Percentiles rank a stretch among this genome's conserved stretches.
Conservation (phyloP, 2,888 invertebrate genomes). For the Bimastos eiseni region DNA sequence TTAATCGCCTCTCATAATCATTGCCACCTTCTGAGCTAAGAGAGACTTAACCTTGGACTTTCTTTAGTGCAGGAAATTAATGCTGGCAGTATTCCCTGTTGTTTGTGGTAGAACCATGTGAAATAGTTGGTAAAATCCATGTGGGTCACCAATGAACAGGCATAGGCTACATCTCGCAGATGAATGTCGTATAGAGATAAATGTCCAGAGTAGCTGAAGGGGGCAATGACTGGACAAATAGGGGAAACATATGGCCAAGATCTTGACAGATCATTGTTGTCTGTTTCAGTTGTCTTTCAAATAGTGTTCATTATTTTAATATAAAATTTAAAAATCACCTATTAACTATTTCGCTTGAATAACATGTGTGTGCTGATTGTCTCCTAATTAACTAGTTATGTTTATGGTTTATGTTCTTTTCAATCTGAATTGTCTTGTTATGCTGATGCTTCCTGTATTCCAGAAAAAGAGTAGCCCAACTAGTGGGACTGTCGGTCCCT, state of each 20-base stretch:
- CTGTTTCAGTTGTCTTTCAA: too few relatives aligned
- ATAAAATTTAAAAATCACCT: too few relatives aligned
- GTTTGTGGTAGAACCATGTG: neutral
- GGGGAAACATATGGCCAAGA: neutral
- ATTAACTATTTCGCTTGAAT: too few relatives aligned
- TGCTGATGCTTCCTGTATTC: too few relatives aligned
- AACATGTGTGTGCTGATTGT: too few relatives aligned
- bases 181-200: neutral
- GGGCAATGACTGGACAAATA: neutral
- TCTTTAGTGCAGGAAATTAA: slow-evolving; percentile 13
- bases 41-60: neutral
- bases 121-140: neutral
- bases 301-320: too few relatives aligned
- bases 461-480: too few relatives aligned
- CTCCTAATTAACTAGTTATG: too few relatives aligned
- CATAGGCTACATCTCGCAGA: neutral
- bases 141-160: neutral
- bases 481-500: too few relatives aligned
- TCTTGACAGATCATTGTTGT: neutral
- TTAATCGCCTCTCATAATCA: neutral
- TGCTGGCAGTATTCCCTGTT: neutral
- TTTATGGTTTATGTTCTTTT: too few relatives aligned
- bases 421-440: too few relatives aligned
- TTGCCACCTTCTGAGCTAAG: neutral
- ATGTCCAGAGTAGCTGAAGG: neutral